Conservation (phyloP, 2,797 vertebrate genomes). For the Megaceryle alcyon region DNA sequence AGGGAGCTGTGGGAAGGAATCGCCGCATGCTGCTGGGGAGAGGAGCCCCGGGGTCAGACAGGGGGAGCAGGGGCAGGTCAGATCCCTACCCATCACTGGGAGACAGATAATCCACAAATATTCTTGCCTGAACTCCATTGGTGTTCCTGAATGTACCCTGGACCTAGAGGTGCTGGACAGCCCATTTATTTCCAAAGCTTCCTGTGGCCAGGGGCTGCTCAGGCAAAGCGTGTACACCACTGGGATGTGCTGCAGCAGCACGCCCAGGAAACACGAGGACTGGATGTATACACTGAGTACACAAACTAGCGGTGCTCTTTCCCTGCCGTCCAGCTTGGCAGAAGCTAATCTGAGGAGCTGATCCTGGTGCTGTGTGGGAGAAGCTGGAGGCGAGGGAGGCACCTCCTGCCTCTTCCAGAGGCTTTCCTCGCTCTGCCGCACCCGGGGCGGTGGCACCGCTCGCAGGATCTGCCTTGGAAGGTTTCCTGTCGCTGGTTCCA, state of each 20-base stretch:
- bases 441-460: rapidly evolving
- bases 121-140: not conserved
- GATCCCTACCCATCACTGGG: rapidly evolving
- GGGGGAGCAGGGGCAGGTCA: too few relatives aligned
- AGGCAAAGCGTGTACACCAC: not conserved
- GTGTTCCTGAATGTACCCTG: rapidly evolving
- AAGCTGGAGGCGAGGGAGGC: not conserved
- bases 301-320: too few relatives aligned
- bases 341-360: not conserved
- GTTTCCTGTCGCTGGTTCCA: not conserved
- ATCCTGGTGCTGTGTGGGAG: not conserved
- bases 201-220: not conserved
- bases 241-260: not conserved
- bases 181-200: rapidly evolving
- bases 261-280: not conserved
- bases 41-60: rapidly evolving
- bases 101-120: rapidly evolving
- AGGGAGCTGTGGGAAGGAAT: not conserved
- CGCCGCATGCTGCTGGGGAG: not conserved
- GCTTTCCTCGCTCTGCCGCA: rapidly evolving
- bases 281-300: rapidly evolving
- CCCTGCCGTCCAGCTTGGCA: not conserved
- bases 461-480: not conserved
- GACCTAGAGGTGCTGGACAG: not conserved
- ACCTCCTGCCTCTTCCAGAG: not conserved